Base-by-base conservation (phyloP, 1,140 invertebrate genomes). In the Pogonomyrmex barbatus region DNA sequence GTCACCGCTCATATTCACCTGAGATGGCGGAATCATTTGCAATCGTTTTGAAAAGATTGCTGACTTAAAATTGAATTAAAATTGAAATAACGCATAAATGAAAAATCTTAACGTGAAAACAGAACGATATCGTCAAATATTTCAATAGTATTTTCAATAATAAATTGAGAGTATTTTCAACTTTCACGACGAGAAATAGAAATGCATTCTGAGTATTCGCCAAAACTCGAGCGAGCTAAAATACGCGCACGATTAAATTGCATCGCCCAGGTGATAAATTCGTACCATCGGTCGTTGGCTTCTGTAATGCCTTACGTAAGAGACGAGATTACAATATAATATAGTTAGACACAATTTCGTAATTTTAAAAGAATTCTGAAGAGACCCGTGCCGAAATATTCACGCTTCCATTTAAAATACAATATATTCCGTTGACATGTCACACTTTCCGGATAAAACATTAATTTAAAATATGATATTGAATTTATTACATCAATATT, bases 241-340 rank as follows among this genome's bases (percentile, higher is more conserved):
- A 75, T 62, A 60, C 17, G 10, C 42, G n/a, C 17, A 14, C 30
- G 24, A 75, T 60, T 42, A 62, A 62, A 75, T 75, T 83, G 17
- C 24, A 70, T 14, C 14, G 0, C 4, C 9, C 4, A 60, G 54
- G 17, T 30, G 54, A 58, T 71, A 75, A 60, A 47, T 73, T 82
- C 47, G n/a, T 45, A 58, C 39, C 24, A 6, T 33, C 79, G 68
- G 54, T 75, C 79, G 33, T 83, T 83, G 56, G n/a, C 79, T 83
- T 50, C 17, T 36, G 17, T 36, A 50, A 73, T 17, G 12, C 14
- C 50, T 81, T 12, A 47, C 56, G 30, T 50, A 45, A 42, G 30
- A 58, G 0, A 39, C 4, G 1, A 24, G 0, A 81, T 81, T 45
- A 81, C 36, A 24, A 81, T 77, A 54, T 77, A 54, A 56, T 50